Base-by-base conservation (phyloP, 2,888 invertebrate genomes). In the Heteromurus nitidus region DNA sequence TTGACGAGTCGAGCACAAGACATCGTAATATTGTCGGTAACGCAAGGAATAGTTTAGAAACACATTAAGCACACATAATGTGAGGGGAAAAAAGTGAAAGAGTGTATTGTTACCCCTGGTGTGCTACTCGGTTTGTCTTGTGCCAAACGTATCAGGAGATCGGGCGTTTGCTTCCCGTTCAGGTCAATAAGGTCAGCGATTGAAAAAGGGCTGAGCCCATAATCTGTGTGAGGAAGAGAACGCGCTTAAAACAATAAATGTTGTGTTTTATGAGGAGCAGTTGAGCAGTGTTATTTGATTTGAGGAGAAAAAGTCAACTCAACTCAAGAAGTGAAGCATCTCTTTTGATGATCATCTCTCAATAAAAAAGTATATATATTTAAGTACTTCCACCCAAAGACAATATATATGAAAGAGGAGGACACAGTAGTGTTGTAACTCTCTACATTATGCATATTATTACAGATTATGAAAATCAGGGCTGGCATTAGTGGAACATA, bases 161-260 rank as follows among this genome's bases (percentile, higher is more conserved):
- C 84, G 84, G 84, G 84, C 84, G 84, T 84, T 84, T 74, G 70
- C 82, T 72, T 55, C 44, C 72, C 55, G 76, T 72, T 77, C 79
- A 84, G 84, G 82, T 84, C 84, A 84, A 79, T 69, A 80, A 73
- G 82, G 82, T 82, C 77, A 82, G 77, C n/a, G n/a, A n/a, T n/a
- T 80, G 65, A 84, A 75, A 82, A 68, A 68, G 76, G 80, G 82
- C 58, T 84, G 82, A 82, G 69, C 84, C 84, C 82, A 70, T 74
- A 55, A n/a, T n/a, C n/a, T n/a, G n/a, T n/a, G n/a, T n/a, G n/a
- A n/a, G n/a, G n/a, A n/a, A n/a, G n/a, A n/a, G n/a, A n/a, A n/a
- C n/a, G n/a, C n/a, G 67, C 74, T 81, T 69, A 74, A 83, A 81
- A 83, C 80, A 83, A 83, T 81, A 72, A 47, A 80, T 73, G 79